Base-by-base conservation (phyloP, 2,888 invertebrate species). In the Apantesis nais region DNA sequence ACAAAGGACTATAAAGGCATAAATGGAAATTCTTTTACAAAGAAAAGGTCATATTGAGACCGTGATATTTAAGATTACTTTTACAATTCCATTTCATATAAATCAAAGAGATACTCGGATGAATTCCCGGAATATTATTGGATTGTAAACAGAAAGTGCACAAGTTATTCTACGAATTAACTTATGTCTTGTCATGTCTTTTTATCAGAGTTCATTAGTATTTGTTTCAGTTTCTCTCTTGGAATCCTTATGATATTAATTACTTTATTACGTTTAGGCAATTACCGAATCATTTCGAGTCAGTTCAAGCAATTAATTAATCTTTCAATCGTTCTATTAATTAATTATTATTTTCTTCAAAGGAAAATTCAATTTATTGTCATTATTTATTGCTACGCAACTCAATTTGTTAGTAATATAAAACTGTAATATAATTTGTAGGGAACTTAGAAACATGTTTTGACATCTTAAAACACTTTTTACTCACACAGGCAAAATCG, bases 41-140 rank as follows among this genome's bases (percentile, higher is more conserved):
- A 81, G 81, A 72, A 85, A 88, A 89, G 89, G 89, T 88, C 86
- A 82, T 66, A 71, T 81, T 68, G 67, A 81, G 86, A 78, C 85
- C 87, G 73, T 87, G 88, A 86, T 88, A 88, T 87, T 88, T 85
- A 85, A 85, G 65, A 80, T 83, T 80, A 82, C 80, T 80, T 82
- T 83, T 85, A 82, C 78, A 81, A 83, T 78, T 73, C 71, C 73
- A 74, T 74, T 78, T 78, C 75, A 67, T 80, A 75, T 80, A 80
- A 78, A 80, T 81, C 81, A 81, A 81, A 78, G 70, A 70, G 72
- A 72, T 75, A 73, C 70, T 77, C 67, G 71, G 75, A 75, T 74
- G 72, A 72, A 73, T 76, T 73, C 76, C 68, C 34, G 70, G 74
- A 73, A 75, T 75, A 74, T 73, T 66, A 66, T 72, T 69, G 64